Evolutionary conservation across 2,797 vertebrate species (phyloP).

Genomic region (Anguilla megastoma): DNA sequence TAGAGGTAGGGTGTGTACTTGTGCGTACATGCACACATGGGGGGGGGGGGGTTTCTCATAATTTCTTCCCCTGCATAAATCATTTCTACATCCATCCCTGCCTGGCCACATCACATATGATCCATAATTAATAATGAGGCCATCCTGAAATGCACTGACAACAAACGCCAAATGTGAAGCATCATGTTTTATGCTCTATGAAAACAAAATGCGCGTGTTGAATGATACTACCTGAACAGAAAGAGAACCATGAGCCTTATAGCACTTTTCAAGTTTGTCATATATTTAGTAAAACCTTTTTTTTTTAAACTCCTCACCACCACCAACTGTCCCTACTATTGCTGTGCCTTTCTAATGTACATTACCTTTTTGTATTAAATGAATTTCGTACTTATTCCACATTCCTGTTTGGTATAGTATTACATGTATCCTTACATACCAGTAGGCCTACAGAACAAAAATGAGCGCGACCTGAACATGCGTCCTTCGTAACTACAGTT

Average conservation of each 20-base stretch:
- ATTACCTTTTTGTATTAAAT: background rate
- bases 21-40: no score
- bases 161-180: slow-evolving; percentile 56
- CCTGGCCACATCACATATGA: slow-evolving; percentile 16
- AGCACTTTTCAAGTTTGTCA: slow-evolving; percentile 50
- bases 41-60: no score
- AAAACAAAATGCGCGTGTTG: slow-evolving; percentile 21
- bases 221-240: slow-evolving; percentile 42
- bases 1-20: no score
- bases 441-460: slow-evolving; percentile 1
- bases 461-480: background rate
- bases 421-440: background rate
- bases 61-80: no score
- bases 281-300: background rate
- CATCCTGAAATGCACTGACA: slow-evolving; percentile 38
- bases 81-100: background rate
- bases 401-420: background rate
- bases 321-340: background rate
- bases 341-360: background rate
- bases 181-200: slow-evolving; percentile 41
- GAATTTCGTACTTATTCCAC: background rate
- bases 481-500: background rate
- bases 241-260: slow-evolving; percentile 50
- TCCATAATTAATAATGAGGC: slow-evolving; percentile 31
- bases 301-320: background rate